Evolutionary conservation across 2,797 vertebrate genomes (phyloP).

Genomic region (Neosilurus mollespiculum): DNA sequence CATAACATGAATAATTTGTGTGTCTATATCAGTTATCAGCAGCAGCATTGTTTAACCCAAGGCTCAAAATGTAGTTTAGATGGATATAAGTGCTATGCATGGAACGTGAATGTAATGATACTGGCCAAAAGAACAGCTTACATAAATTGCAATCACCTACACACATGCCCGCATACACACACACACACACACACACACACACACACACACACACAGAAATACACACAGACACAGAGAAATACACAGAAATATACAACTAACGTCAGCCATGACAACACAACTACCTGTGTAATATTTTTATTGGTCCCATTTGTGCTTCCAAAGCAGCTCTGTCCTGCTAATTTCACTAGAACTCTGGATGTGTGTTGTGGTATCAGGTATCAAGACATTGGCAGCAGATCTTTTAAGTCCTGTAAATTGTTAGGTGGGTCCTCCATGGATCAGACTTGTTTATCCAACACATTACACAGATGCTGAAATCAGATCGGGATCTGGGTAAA

Average conservation of each 20-base stretch:
- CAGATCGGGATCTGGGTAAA: too few relatives aligned
- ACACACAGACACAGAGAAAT: background rate
- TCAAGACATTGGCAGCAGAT: background rate
- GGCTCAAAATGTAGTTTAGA: slow-evolving; percentile 17
- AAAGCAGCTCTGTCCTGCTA: background rate
- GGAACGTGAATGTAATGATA: background rate
- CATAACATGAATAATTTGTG: slow-evolving; percentile 54
- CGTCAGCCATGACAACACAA: background rate
- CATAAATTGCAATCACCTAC: background rate
- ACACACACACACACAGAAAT: background rate
- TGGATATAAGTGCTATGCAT: slow-evolving; percentile 9
- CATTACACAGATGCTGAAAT: too few relatives aligned
- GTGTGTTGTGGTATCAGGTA: background rate
- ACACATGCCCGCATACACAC: slow-evolving; percentile 13
- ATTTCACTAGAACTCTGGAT: background rate
- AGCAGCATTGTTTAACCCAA: slow-evolving; percentile 48
- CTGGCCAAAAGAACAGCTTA: background rate
- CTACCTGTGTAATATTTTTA: background rate
- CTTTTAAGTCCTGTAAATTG: too few relatives aligned
- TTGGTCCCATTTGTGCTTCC: background rate
- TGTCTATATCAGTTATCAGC: slow-evolving; percentile 56
- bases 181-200: background rate
- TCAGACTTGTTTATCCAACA: too few relatives aligned
- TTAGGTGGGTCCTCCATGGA: too few relatives aligned
- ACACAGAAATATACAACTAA: background rate